phyloP scores from a whole-genome alignment of 2,797 vertebrate species.

The Spondyliosoma cantharus region DNA sequence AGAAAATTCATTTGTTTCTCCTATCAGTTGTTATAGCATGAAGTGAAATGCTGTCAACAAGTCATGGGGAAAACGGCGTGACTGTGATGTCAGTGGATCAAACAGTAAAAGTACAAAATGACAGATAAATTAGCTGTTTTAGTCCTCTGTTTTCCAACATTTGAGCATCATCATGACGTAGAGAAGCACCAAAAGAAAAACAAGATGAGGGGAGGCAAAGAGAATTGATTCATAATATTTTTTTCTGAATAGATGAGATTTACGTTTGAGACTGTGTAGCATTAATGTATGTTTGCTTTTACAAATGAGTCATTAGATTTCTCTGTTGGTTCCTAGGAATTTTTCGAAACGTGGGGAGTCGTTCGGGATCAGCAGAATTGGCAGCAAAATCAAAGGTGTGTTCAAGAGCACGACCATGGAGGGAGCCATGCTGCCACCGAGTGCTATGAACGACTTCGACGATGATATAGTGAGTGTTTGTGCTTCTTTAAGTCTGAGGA shows the following conservation, averaged over 20 bases:
- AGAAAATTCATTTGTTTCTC: neutral
- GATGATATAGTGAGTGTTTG: constrained; percentile 88
- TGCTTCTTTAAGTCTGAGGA: neutral
- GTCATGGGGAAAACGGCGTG: neutral
- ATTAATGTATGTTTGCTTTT: neutral
- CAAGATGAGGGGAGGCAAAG: too few relatives aligned
- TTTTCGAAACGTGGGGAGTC: constrained; percentile 92
- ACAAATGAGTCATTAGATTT: neutral
- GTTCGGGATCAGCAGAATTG: constrained; percentile 93
- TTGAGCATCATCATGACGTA: neutral
- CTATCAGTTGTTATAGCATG: too few relatives aligned
- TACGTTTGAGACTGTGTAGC: neutral
- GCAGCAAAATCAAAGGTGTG: constrained; percentile 95
- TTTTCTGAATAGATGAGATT: too few relatives aligned
- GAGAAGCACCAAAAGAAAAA: neutral
- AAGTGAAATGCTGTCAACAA: neutral
- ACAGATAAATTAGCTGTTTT: neutral
- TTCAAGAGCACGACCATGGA: constrained; percentile 95
- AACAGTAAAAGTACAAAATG: too few relatives aligned
- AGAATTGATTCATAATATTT: too few relatives aligned
- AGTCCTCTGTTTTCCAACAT: neutral
- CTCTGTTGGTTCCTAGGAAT: constrained; percentile 79
- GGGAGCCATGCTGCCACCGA: constrained; percentile 89
- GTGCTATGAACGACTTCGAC: constrained; percentile 84
- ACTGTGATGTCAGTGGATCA: too few relatives aligned